phyloP scores from a whole-genome alignment of 2,113 vertebrate genomes.

The Odocoileus hemionus region DNA sequence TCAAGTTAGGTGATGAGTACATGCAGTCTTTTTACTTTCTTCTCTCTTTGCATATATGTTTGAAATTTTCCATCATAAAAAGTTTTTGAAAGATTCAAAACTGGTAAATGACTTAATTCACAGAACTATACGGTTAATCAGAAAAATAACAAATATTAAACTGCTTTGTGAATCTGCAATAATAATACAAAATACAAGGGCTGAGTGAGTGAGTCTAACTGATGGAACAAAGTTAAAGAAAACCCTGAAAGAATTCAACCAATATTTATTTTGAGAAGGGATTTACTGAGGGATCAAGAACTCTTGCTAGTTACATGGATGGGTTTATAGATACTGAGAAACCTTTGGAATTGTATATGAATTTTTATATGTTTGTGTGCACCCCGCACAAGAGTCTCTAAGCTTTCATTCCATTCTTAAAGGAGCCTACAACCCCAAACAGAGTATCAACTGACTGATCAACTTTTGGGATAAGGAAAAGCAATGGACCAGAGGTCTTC shows the following conservation, averaged over 20 bases:
- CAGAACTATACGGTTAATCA: neutral
- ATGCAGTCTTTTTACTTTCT: neutral
- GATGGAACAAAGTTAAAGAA: neutral
- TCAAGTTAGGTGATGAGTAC: neutral
- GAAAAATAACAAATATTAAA: neutral
- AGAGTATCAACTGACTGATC: neutral
- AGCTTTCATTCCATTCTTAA: neutral
- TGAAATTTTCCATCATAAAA: neutral
- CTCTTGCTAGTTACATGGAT: neutral
- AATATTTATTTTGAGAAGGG: neutral
- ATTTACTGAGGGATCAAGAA: neutral
- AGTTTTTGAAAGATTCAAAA: neutral
- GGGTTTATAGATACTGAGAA: neutral
- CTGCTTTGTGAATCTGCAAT: neutral
- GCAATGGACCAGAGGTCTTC: neutral
- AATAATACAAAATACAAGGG: neutral
- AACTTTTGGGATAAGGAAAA: neutral
- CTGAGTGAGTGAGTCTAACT: neutral
- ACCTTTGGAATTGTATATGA: neutral
- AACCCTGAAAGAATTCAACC: neutral
- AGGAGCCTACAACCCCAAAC: neutral
- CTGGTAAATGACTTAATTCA: slow-evolving; percentile 9
- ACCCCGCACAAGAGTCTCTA: neutral
- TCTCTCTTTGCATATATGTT: neutral
- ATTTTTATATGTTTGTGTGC: neutral